Conservation (phyloP, 2,888 invertebrate genomes). For the Maniola hyperantus region DNA sequence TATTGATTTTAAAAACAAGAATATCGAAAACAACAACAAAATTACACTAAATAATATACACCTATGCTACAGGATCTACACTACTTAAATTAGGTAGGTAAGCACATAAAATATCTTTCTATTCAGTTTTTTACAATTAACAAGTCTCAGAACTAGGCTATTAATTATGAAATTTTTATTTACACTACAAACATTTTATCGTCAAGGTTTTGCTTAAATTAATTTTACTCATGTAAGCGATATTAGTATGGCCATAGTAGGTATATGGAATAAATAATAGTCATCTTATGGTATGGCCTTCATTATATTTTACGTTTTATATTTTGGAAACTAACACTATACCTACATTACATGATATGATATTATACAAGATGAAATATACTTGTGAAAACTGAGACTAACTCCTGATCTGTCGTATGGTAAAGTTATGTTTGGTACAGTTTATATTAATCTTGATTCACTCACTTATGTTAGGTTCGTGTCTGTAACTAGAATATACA, state of each 20-base stretch:
- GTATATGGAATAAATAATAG: not conserved
- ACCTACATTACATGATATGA: no score
- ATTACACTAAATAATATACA: not conserved
- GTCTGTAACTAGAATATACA: no score
- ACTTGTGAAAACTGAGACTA: no score
- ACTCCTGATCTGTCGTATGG: no score
- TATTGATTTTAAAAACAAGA: conserved; percentile 15
- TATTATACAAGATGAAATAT: no score
- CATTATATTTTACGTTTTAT: not conserved
- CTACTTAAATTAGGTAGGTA: not conserved
- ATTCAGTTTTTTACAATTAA: conserved; percentile 4
- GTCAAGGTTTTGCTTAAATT: not conserved
- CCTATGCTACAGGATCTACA: conserved; percentile 1
- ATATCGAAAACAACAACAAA: conserved; percentile 19
- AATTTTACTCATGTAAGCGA: not conserved
- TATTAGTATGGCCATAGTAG: not conserved
- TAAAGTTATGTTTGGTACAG: no score
- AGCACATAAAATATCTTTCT: conserved; percentile 3
- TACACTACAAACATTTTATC: not conserved
- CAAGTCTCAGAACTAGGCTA: conserved; percentile 4
- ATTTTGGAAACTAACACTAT: not conserved
- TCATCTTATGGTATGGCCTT: not conserved
- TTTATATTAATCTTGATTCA: no score
- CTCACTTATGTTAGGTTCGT: no score
- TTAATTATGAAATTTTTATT: no score